Percentiles rank a stretch among this genome's conserved stretches.
Evolutionary conservation across 2,888 invertebrate species (phyloP).

Genomic region (Cantharis flavilabris): DNA sequence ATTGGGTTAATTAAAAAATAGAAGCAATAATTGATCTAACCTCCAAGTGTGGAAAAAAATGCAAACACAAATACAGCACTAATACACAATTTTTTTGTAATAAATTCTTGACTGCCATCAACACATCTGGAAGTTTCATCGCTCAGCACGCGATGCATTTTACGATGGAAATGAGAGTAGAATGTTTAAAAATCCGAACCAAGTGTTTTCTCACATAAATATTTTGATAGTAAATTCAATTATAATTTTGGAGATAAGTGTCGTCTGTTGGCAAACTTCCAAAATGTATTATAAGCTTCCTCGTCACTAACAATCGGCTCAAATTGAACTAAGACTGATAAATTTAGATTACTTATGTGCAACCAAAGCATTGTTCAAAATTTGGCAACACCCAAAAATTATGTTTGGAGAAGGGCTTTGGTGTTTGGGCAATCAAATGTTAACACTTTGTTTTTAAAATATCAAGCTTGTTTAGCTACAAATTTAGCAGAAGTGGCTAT

Average conservation of each 20-base stretch:
- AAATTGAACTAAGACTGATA: not conserved
- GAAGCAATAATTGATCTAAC: conserved; percentile 31
- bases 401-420: not conserved
- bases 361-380: not conserved
- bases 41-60: conserved; percentile 56
- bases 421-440: not conserved
- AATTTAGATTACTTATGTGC: not conserved
- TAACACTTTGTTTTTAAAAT: not conserved
- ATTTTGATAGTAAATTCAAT: not conserved
- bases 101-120: conserved; percentile 50
- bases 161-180: conserved; percentile 11
- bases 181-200: not conserved
- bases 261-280: not conserved
- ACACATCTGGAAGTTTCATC: conserved; percentile 53
- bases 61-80: conserved; percentile 56
- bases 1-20: not conserved
- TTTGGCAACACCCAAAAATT: not conserved
- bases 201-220: not conserved
- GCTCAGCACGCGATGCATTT: conserved; percentile 57
- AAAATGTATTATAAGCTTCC: not conserved
- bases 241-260: not conserved
- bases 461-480: not conserved
- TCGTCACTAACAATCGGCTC: not conserved
- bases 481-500: not conserved
- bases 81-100: conserved; percentile 56